Base-by-base conservation (phyloP, 1,140 invertebrate genomes). In the Holotrichia oblita region DNA sequence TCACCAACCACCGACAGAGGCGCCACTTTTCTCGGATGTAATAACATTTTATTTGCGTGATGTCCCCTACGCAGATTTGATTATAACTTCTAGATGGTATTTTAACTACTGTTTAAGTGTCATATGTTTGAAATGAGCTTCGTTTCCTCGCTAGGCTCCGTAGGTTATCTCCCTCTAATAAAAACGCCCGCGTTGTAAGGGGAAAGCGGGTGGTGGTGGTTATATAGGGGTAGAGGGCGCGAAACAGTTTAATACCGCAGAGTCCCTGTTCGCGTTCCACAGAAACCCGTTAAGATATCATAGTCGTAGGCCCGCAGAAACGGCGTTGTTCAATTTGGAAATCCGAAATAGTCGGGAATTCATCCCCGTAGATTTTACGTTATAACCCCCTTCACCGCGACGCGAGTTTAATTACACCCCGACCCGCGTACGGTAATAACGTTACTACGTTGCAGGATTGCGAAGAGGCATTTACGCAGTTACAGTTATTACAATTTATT, bases 21-120 rank as follows among this genome's bases (percentile, higher is more conserved):
- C 6, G 17, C 61, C 20, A 61, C 55, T 61, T 64, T 64, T 64
- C 61, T 6, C n/a, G 12, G n/a, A 22, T 64, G 61, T 20, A 20
- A 20, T 64, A 64, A 64, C 4, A 4, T 27, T 27, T 64, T 64
- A 64, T 64, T 6, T 17, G 61, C 17, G 12, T 12, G 12, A 12
- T 48, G 44, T 12, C 44, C 44, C 8, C 17, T 64, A 64, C n/a
- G n/a, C n/a, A n/a, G n/a, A n/a, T n/a, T n/a, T n/a, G n/a, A n/a
- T n/a, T n/a, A n/a, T n/a, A n/a, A 64, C 61, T 64, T 64, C 17
- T 64, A 64, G 61, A 64, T 64, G 61, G 61, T 20, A 20, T 27
- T 64, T 64, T 64, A 64, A 64, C 24, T 27, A 27, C 17, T 64
- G 24, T 10, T 64, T 64, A 64, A 22, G 17, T 22, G 61, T 64